phyloP scores from a whole-genome alignment of 2,113 vertebrate genomes.

The Nibea coibor region DNA sequence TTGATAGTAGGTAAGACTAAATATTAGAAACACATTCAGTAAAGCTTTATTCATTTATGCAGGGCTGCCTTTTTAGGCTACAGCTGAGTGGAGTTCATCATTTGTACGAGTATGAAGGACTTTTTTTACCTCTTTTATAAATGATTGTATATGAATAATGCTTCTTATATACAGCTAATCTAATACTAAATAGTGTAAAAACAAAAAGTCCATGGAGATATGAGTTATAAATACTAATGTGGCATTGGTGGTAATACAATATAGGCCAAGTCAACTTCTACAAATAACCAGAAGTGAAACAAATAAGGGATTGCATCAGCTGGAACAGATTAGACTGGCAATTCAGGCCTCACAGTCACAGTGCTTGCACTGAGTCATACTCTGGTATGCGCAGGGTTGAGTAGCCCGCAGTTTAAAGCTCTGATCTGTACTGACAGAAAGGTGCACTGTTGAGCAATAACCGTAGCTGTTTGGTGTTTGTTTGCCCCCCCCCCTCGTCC shows the following conservation, averaged over 20 bases:
- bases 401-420: neutral
- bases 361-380: slow-evolving; percentile 19
- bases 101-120: neutral
- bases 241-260: neutral
- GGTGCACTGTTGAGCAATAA: neutral
- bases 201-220: too few relatives aligned
- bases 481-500: neutral
- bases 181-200: too few relatives aligned
- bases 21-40: neutral
- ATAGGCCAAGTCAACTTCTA: neutral
- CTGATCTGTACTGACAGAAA: neutral
- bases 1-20: neutral
- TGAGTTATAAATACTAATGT: too few relatives aligned
- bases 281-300: neutral
- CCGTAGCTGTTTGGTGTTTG: neutral
- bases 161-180: too few relatives aligned
- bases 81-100: too few relatives aligned
- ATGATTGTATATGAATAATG: neutral
- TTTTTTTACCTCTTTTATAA: too few relatives aligned
- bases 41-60: neutral
- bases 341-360: neutral
- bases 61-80: too few relatives aligned
- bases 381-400: neutral
- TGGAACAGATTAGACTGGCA: slow-evolving; percentile 20
- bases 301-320: slow-evolving; percentile 29